Percentiles rank a stretch among this genome's conserved stretches.
These are phyloP conservation scores for Callinectes sapidus DNA, from an alignment of 2,888 invertebrate species.

Conservation along the genomic window DNA sequence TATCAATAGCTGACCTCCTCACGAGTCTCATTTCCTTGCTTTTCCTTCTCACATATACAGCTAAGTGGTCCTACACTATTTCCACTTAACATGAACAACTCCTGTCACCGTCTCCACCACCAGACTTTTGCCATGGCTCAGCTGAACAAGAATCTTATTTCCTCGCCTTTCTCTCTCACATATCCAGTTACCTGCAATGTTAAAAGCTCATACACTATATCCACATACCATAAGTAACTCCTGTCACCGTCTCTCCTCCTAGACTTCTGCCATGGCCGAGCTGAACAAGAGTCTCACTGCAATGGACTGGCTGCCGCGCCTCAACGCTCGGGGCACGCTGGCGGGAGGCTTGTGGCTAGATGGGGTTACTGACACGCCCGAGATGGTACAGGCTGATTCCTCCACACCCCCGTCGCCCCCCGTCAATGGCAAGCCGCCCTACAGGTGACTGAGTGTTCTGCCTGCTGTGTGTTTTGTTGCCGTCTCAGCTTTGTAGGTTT, in stretches of 20 bases:
- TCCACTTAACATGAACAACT: neutral
- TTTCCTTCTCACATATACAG: neutral
- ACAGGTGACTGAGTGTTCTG: constrained; percentile 73
- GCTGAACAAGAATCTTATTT: neutral
- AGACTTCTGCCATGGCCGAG: constrained; percentile 57
- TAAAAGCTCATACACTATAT: neutral
- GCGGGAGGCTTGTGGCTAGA: constrained; percentile 49
- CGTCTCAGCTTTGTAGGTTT: too few relatives aligned
- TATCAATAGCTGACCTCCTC: neutral
- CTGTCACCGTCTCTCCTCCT: neutral
- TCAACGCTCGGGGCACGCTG: constrained; percentile 66
- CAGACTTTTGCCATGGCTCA: neutral
- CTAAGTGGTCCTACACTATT: neutral
- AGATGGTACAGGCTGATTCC: constrained; percentile 70
- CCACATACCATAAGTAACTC: neutral
- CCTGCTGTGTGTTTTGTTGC: neutral
- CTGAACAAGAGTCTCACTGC: constrained; percentile 73
- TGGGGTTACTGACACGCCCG: constrained; percentile 43
- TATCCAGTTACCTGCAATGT: neutral
- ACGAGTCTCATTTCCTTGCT: neutral
- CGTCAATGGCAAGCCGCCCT: constrained; percentile 77
- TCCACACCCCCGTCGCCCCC: constrained; percentile 69
- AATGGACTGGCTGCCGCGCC: constrained; percentile 72
- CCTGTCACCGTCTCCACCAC: neutral
- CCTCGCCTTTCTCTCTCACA: neutral